Evolutionary conservation across 2,888 invertebrate species (phyloP).

Genomic region (Drosophila cognata): DNA sequence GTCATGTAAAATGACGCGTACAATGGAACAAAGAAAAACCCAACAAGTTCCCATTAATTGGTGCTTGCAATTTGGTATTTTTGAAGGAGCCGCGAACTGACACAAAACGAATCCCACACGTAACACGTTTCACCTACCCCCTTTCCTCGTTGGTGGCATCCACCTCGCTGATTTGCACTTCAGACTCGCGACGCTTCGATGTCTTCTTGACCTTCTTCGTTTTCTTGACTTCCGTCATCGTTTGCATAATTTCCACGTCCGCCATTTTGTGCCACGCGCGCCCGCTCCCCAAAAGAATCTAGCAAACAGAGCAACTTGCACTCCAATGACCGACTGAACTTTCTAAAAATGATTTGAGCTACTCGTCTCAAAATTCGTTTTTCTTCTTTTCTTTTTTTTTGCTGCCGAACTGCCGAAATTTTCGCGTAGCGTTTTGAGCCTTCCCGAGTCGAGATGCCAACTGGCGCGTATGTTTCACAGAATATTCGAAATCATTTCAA

Average conservation of each 20-base stretch:
- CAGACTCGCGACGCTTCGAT: slow-evolving; percentile 92
- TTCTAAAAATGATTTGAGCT: slow-evolving; percentile 56
- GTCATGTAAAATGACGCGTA: neutral
- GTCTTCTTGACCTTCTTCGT: slow-evolving; percentile 96
- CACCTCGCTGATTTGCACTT: slow-evolving; percentile 93
- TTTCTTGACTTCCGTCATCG: slow-evolving; percentile 93
- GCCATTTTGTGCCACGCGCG: slow-evolving; percentile 88
- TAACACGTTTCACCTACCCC: slow-evolving; percentile 93
- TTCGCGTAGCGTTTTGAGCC: slow-evolving; percentile 77
- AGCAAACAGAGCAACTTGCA: slow-evolving; percentile 45
- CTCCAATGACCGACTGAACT: slow-evolving; percentile 83
- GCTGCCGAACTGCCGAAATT: slow-evolving; percentile 24
- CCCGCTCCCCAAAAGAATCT: slow-evolving; percentile 7
- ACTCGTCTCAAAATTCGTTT: slow-evolving; percentile 32
- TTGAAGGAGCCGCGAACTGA: slow-evolving; percentile 47
- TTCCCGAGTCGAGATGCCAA: slow-evolving; percentile 84
- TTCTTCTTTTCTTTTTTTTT: neutral
- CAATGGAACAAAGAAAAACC: neutral
- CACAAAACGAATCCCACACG: slow-evolving; percentile 66
- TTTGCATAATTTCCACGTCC: slow-evolving; percentile 95
- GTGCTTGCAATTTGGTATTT: slow-evolving; percentile 2
- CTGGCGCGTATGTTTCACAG: slow-evolving; percentile 73
- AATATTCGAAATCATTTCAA: slow-evolving; percentile 69
- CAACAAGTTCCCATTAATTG: neutral
- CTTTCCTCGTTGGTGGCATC: slow-evolving; percentile 88